phyloP scores from a whole-genome alignment of 1,140 invertebrate genomes.

The Lamellibrachia luymesi region DNA sequence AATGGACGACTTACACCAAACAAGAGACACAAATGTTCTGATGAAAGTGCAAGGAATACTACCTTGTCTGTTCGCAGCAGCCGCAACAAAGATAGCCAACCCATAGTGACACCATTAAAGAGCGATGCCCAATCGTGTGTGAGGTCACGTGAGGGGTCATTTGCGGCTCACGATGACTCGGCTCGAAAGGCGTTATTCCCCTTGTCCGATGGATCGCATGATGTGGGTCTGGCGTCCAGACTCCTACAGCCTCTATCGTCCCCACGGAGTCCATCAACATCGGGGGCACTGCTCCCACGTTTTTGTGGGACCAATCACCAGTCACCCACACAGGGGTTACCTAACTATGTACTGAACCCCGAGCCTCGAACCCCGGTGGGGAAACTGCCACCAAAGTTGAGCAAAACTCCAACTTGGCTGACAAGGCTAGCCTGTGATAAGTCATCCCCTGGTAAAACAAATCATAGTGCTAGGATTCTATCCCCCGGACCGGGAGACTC shows the following conservation, averaged over 20 bases:
- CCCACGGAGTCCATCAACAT: neutral
- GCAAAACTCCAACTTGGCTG: slow-evolving; percentile 13
- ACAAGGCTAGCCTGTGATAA: neutral
- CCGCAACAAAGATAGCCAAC: neutral
- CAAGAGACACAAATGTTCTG: neutral
- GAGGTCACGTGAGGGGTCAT: neutral
- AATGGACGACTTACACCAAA: neutral
- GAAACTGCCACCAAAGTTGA: neutral
- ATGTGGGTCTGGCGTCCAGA: neutral
- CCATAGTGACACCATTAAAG: neutral
- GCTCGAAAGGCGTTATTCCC: neutral
- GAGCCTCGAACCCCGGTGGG: slow-evolving; percentile 23
- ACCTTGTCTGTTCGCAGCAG: neutral
- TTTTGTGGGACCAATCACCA: slow-evolving; percentile 54
- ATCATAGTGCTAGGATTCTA: neutral
- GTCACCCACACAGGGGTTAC: slow-evolving; percentile 73
- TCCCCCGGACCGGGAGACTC: neutral
- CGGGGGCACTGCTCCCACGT: slow-evolving; percentile 39
- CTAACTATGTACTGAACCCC: slow-evolving; percentile 50
- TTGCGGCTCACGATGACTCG: slow-evolving; percentile 7
- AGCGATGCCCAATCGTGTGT: neutral
- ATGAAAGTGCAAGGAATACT: neutral
- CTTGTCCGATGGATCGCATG: neutral
- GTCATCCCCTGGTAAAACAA: neutral
- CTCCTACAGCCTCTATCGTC: neutral